These are phyloP conservation scores for Drosophila sulfurigaster DNA, from an alignment of 1,140 invertebrate genomes.

Conservation along the genomic window DNA sequence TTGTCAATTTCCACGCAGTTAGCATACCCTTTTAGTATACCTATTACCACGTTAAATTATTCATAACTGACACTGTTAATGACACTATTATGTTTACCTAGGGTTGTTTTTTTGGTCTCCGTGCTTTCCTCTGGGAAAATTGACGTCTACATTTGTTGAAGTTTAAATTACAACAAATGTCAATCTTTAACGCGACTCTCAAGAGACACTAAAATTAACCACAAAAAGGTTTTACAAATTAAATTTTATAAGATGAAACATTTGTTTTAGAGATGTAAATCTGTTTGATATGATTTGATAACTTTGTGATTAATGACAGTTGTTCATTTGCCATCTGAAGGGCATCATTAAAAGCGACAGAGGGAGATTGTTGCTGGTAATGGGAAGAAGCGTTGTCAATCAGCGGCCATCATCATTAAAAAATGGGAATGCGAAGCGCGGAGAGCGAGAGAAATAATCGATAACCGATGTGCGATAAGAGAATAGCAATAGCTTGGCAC, in stretches of 20 bases:
- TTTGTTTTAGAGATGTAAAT: too few species aligned
- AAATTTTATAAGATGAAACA: too few species aligned
- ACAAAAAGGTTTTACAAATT: too few species aligned
- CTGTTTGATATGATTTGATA: background rate
- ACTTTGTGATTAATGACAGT: background rate
- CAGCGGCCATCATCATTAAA: slow-evolving; percentile 78
- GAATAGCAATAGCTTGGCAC: slow-evolving; percentile 24
- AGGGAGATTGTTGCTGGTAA: slow-evolving; percentile 15
- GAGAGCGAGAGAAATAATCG: slow-evolving; percentile 41
- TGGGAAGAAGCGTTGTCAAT: slow-evolving; percentile 71
- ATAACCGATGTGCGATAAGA: slow-evolving; percentile 37
- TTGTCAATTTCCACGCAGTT: background rate
- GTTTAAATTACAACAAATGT: too few species aligned
- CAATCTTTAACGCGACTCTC: too few species aligned
- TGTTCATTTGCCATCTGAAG: background rate
- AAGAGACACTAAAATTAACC: too few species aligned
- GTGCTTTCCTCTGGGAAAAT: background rate
- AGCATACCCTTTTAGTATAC: background rate
- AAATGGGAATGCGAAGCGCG: slow-evolving; percentile 31
- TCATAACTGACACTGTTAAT: background rate
- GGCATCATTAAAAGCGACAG: slow-evolving; percentile 15
- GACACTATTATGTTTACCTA: background rate
- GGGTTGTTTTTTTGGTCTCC: background rate
- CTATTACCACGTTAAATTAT: background rate
- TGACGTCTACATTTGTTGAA: background rate